Percentiles rank a stretch among this genome's conserved stretches.
Evolutionary conservation across 2,113 vertebrate species (phyloP).

Genomic region (Colossoma macropomum): DNA sequence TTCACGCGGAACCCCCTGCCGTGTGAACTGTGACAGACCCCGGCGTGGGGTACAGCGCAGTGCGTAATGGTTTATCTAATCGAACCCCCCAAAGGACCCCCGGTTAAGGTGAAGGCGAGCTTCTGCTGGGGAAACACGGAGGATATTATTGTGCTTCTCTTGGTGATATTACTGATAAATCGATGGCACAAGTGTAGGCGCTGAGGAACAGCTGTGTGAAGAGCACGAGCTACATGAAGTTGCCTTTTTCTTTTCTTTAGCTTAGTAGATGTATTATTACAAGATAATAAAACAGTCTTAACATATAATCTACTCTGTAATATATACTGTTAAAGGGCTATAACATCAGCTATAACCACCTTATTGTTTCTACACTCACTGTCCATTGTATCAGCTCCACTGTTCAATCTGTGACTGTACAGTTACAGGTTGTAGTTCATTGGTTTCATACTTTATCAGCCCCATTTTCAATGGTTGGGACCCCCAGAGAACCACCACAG

Average conservation of each 20-base stretch:
- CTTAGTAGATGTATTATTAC: neutral
- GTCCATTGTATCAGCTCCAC: too few relatives aligned
- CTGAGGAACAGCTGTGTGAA: neutral
- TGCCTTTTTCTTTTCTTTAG: neutral
- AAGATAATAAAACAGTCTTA: neutral
- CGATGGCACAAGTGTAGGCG: neutral
- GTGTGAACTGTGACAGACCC: neutral
- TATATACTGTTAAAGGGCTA: too few relatives aligned
- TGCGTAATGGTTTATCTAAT: constrained; percentile 18
- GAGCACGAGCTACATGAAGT: too few relatives aligned
- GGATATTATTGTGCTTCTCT: neutral
- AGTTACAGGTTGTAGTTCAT: too few relatives aligned
- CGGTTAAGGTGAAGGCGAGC: neutral
- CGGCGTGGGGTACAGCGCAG: constrained; percentile 11
- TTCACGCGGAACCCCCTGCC: neutral
- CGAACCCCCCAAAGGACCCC: neutral
- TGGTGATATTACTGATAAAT: neutral
- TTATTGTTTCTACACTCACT: too few relatives aligned
- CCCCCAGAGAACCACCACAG: too few relatives aligned
- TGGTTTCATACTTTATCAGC: too few relatives aligned
- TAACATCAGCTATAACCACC: too few relatives aligned
- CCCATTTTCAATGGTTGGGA: too few relatives aligned
- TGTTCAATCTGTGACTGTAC: too few relatives aligned
- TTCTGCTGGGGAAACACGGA: neutral
- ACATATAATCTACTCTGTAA: neutral